Conservation (phyloP, 1,140 invertebrate species). For the Heliconius congener region DNA sequence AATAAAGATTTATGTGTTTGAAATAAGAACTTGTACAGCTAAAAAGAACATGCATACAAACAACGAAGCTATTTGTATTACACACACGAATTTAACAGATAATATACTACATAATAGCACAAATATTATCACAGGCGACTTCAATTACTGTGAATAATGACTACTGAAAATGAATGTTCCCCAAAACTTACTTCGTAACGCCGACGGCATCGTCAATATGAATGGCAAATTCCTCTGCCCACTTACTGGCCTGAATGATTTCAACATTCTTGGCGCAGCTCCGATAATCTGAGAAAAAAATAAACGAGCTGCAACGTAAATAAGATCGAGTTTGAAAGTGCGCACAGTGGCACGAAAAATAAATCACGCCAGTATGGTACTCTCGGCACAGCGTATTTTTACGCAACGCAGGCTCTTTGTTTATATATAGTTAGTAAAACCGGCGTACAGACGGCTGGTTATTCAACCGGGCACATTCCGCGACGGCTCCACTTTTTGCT, state of each 20-base stretch:
- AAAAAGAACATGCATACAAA: neutral
- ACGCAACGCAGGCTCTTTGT: constrained; percentile 75
- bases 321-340: constrained; percentile 67
- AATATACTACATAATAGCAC: neutral
- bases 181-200: constrained; percentile 49
- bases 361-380: constrained; percentile 73
- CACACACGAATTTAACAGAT: neutral
- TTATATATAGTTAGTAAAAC: constrained; percentile 70
- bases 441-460: constrained; percentile 72
- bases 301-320: constrained; percentile 74
- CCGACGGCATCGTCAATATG: constrained; percentile 62
- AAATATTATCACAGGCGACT: constrained; percentile 16
- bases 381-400: constrained; percentile 76
- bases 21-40: neutral
- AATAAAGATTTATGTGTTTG: neutral
- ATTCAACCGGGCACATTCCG: constrained; percentile 79
- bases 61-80: neutral
- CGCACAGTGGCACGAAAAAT: constrained; percentile 69
- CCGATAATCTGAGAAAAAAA: constrained; percentile 78
- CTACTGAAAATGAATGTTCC: constrained; percentile 15
- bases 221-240: constrained; percentile 78
- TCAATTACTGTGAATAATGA: constrained; percentile 12
- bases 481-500: constrained; percentile 75
- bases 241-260: constrained; percentile 80
- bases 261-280: constrained; percentile 79